phyloP scores from a whole-genome alignment of 2,888 invertebrate species.

The Drosophila pegasa region DNA sequence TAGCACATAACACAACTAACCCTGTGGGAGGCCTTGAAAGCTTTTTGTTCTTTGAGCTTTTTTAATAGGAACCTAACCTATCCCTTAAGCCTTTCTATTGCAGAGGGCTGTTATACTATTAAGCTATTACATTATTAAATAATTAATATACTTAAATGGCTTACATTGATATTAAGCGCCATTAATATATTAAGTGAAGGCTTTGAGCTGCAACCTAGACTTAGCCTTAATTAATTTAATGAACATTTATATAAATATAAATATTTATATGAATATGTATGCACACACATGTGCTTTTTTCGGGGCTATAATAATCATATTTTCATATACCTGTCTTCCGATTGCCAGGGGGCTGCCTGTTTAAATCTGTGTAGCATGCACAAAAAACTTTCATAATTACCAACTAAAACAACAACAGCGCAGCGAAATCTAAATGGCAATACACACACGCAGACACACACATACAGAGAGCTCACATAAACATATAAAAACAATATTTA shows the following conservation, averaged over 20 bases:
- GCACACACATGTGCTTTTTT: not conserved
- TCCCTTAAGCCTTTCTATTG: not conserved
- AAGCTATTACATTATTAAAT: not conserved
- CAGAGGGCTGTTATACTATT: not conserved
- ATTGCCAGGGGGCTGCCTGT: conserved; percentile 26
- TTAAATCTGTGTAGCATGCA: conserved; percentile 43
- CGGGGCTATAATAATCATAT: not conserved
- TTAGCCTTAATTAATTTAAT: not conserved
- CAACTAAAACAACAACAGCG: conserved; percentile 49
- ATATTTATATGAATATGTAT: not conserved
- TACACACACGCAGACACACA: conserved; percentile 27
- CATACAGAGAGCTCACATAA: conserved; percentile 6
- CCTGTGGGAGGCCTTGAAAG: not conserved
- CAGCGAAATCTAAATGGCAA: conserved; percentile 50
- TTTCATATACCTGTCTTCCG: conserved; percentile 1
- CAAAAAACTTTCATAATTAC: conserved; percentile 63
- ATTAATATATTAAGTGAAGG: not conserved
- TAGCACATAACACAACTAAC: conserved; percentile 13
- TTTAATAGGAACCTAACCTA: not conserved
- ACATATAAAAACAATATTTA: conserved; percentile 65
- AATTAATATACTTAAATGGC: not conserved
- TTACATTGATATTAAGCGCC: not conserved
- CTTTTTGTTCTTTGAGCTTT: not conserved
- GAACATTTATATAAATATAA: not conserved
- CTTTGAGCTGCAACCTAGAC: not conserved